phyloP scores from a whole-genome alignment of 2,797 vertebrate species.

The Argya squamiceps region DNA sequence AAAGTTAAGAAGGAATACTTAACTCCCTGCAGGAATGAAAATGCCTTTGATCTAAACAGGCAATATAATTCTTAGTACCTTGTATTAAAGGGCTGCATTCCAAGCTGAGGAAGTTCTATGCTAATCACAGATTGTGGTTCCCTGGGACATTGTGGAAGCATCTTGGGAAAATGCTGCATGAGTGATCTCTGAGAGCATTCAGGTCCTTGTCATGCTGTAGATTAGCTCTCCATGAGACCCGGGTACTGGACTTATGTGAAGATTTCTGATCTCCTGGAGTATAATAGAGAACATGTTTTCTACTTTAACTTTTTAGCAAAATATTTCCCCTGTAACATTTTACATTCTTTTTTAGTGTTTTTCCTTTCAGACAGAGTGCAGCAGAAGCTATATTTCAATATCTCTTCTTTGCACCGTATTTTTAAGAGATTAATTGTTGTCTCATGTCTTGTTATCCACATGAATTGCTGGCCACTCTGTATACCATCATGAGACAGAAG shows the following conservation, averaged over 20 bases:
- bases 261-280: not conserved
- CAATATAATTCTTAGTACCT: not conserved
- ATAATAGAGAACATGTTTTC: not conserved
- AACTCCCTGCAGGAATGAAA: slow-evolving; percentile 1
- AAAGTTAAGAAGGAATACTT: not conserved
- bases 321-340: not conserved
- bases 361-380: not conserved
- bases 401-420: not conserved
- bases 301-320: not conserved
- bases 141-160: not conserved
- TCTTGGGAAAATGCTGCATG: not conserved
- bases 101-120: not conserved
- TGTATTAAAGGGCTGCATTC: not conserved
- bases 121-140: not conserved
- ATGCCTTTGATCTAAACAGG: slow-evolving; percentile 30
- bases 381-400: not conserved
- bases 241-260: not conserved
- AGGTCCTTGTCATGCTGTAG: not conserved
- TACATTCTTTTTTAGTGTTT: not conserved
- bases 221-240: not conserved
- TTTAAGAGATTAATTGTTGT: not conserved
- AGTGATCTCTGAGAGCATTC: not conserved
- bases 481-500: not conserved
- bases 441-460: not conserved
- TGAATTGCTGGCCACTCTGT: not conserved